These are phyloP conservation scores for Drosophila subsilvestris DNA, from an alignment of 2,888 invertebrate species.

Conservation along the genomic window DNA sequence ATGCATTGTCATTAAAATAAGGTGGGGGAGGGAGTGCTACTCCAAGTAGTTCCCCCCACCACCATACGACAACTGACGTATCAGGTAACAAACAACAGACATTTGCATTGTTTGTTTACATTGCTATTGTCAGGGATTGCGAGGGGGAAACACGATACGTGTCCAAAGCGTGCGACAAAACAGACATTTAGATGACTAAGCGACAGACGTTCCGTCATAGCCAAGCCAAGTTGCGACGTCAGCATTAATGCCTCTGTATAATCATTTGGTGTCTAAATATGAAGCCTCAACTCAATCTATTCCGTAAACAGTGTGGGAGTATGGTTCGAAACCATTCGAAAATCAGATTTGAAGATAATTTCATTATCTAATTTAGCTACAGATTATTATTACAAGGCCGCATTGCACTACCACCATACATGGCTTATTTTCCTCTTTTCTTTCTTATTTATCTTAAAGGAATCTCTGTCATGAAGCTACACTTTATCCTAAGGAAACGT, in stretches of 20 bases:
- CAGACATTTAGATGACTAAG: not conserved
- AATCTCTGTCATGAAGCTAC: too few relatives aligned
- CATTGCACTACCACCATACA: too few relatives aligned
- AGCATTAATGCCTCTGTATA: not conserved
- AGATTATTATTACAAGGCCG: too few relatives aligned
- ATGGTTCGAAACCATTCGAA: too few relatives aligned
- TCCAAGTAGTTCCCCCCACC: slow-evolving; percentile 16
- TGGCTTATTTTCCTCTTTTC: too few relatives aligned
- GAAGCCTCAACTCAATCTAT: too few relatives aligned
- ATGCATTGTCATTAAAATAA: slow-evolving; percentile 11
- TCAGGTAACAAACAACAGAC: slow-evolving; percentile 16
- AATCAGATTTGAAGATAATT: too few relatives aligned
- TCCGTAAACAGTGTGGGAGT: too few relatives aligned
- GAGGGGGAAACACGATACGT: not conserved
- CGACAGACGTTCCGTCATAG: not conserved
- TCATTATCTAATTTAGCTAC: too few relatives aligned
- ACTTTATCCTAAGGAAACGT: too few relatives aligned
- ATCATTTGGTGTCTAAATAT: not conserved
- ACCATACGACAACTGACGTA: slow-evolving; percentile 5
- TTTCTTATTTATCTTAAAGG: too few relatives aligned
- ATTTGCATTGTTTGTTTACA: slow-evolving; percentile 29
- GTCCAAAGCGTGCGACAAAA: not conserved
- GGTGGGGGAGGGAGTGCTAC: slow-evolving; percentile 4
- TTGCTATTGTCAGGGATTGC: slow-evolving; percentile 13
- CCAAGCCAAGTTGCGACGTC: not conserved